Percentiles rank a stretch among this genome's conserved stretches.
phyloP scores from a whole-genome alignment of 1,140 invertebrate species.

The Chlorops oryzae region DNA sequence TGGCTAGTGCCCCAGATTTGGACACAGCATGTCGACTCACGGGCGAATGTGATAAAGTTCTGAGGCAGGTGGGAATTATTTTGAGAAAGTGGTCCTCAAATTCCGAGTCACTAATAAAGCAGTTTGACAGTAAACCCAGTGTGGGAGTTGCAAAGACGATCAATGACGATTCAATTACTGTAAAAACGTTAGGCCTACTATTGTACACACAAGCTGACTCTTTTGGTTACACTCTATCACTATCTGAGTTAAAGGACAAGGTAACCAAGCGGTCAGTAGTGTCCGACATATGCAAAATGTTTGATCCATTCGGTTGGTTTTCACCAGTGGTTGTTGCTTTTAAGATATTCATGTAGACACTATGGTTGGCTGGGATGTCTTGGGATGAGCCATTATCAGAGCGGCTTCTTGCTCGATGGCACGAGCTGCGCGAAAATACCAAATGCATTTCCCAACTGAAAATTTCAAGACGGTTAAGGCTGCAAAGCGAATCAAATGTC shows the following conservation, averaged over 20 bases:
- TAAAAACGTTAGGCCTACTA: slow-evolving; percentile 7
- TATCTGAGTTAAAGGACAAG: not conserved
- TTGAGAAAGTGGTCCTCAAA: too few species aligned
- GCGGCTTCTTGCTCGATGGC: slow-evolving; percentile 18
- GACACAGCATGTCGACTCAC: too few species aligned
- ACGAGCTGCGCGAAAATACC: slow-evolving; percentile 15
- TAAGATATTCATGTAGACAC: slow-evolving; percentile 44
- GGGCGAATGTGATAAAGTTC: too few species aligned
- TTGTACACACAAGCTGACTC: not conserved
- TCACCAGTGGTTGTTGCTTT: too few species aligned
- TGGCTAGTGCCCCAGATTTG: too few species aligned
- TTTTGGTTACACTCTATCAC: slow-evolving; percentile 3
- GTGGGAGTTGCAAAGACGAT: too few species aligned
- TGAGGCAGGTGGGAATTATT: too few species aligned
- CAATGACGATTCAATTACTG: not conserved
- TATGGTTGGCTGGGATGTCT: slow-evolving; percentile 32
- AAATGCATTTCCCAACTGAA: slow-evolving; percentile 13
- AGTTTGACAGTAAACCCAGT: too few species aligned
- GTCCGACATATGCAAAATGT: slow-evolving; percentile 37
- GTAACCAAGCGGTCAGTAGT: slow-evolving; percentile 42
- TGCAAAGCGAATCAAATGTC: slow-evolving; percentile 3
- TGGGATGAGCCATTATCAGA: slow-evolving; percentile 34
- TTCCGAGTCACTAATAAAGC: too few species aligned
- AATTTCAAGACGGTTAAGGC: slow-evolving; percentile 4
- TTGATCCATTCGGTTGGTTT: slow-evolving; percentile 39